These are phyloP conservation scores for Callospermophilus lateralis DNA, from an alignment of 2,113 vertebrate species.

Conservation along the genomic window DNA sequence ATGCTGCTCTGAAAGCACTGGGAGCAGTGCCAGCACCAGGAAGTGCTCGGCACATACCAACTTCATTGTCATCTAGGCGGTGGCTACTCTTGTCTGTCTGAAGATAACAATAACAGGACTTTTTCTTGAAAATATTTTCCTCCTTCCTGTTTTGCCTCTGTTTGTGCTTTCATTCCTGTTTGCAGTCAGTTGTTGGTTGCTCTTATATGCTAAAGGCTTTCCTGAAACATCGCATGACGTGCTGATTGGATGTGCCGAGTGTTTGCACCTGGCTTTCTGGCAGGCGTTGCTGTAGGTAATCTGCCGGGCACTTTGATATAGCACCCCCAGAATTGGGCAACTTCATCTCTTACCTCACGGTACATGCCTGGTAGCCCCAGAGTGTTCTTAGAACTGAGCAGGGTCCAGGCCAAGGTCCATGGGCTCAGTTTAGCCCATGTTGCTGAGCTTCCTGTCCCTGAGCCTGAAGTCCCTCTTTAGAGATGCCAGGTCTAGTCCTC, in stretches of 20 bases:
- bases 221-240: neutral
- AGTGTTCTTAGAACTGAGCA: neutral
- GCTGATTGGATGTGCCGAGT: neutral
- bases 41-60: neutral
- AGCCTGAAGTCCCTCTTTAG: neutral
- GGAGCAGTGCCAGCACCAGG: neutral
- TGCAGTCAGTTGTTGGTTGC: neutral
- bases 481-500: neutral
- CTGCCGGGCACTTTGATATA: neutral
- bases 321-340: neutral
- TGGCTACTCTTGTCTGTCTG: neutral
- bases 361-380: neutral
- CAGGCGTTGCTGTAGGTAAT: neutral
- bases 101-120: neutral
- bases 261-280: neutral
- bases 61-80: neutral
- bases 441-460: neutral
- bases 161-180: neutral
- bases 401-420: accelerated
- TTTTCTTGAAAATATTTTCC: constrained; percentile 26
- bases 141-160: constrained; percentile 7
- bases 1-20: neutral
- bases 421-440: neutral
- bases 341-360: neutral
- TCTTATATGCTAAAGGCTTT: neutral